Conservation (phyloP, 2,113 vertebrate genomes). For the Corythornis vintsioides region DNA sequence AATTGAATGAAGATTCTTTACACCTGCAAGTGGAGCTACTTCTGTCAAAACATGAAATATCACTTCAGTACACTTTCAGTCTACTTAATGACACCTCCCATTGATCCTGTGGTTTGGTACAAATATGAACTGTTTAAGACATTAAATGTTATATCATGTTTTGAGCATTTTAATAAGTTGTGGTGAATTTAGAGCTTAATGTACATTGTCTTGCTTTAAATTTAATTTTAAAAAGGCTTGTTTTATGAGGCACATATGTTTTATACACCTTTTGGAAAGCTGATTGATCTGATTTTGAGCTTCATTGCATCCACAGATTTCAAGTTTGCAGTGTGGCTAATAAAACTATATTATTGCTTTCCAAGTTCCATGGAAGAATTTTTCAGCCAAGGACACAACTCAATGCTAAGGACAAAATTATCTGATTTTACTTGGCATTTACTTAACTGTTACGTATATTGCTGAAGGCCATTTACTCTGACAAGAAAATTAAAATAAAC, state of each 20-base stretch:
- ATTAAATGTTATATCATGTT: background rate
- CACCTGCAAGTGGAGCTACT: background rate
- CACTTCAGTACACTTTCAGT: background rate
- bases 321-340: background rate
- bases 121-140: background rate
- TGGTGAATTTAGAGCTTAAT: background rate
- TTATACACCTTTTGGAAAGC: background rate
- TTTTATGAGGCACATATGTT: background rate
- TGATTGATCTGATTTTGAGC: background rate
- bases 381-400: background rate
- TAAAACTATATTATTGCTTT: background rate
- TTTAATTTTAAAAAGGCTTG: background rate
- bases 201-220: background rate
- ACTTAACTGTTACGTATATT: background rate
- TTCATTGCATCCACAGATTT: background rate
- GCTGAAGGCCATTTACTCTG: background rate
- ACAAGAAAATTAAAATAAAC: constrained; percentile 18
- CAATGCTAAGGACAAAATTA: background rate
- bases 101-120: background rate
- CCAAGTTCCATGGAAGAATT: background rate
- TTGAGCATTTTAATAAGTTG: background rate
- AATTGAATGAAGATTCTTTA: background rate
- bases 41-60: background rate
- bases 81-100: background rate
- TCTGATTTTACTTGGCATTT: background rate